Conservation (phyloP, 2,888 invertebrate genomes). For the Abscondita cerata region DNA sequence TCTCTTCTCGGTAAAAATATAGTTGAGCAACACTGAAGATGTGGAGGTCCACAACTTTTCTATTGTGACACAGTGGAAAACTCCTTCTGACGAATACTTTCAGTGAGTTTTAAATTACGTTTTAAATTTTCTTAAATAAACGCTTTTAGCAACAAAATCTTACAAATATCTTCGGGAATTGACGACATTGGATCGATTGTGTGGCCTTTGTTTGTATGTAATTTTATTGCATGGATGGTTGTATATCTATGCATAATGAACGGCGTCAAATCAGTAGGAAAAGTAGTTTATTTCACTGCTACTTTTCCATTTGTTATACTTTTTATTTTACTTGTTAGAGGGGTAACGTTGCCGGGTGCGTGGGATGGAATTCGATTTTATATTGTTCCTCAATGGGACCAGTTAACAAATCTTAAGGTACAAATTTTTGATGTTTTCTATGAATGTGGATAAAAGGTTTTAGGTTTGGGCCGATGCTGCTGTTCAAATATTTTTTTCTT, state of each 20-base stretch:
- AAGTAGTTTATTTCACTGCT: conserved; percentile 90
- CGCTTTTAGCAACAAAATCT: conserved; percentile 75
- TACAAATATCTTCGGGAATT: conserved; percentile 78
- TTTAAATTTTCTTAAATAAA: no score
- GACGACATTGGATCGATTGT: conserved; percentile 78
- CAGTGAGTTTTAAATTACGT: conserved; percentile 67
- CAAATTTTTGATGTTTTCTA: not conserved
- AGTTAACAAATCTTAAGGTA: conserved; percentile 77
- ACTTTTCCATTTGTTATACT: conserved; percentile 82
- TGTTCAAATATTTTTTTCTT: conserved; percentile 89
- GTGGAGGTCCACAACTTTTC: conserved; percentile 2
- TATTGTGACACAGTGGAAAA: conserved; percentile 55
- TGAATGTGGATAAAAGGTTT: conserved; percentile 7
- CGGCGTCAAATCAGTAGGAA: conserved; percentile 86
- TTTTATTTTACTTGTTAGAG: conserved; percentile 75
- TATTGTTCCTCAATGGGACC: conserved; percentile 79
- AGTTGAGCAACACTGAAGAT: conserved; percentile 10
- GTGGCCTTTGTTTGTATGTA: conserved; percentile 79
- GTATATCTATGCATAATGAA: conserved; percentile 86
- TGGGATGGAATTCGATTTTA: conserved; percentile 78
- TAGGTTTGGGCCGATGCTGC: conserved; percentile 94
- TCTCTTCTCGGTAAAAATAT: not conserved
- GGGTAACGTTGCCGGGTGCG: conserved; percentile 80
- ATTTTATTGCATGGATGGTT: conserved; percentile 79
- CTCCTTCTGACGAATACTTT: conserved; percentile 84